phyloP scores from a whole-genome alignment of 2,888 invertebrate genomes.

The Xestobium rufovillosum region DNA sequence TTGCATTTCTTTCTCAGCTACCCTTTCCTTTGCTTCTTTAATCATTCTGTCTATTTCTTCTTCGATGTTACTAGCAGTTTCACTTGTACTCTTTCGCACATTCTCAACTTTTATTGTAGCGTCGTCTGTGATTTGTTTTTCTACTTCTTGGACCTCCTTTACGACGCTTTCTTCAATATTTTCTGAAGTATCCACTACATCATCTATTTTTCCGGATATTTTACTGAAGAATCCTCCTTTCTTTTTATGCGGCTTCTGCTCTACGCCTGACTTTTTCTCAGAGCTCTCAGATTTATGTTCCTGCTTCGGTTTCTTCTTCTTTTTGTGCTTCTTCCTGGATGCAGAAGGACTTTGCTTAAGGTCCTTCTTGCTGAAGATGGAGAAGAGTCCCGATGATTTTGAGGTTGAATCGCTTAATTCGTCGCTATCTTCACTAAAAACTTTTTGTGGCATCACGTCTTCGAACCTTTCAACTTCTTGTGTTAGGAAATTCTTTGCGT shows the following conservation, averaged over 20 bases:
- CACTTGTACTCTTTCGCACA: slow-evolving; percentile 10
- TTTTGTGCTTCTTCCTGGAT: slow-evolving; percentile 25
- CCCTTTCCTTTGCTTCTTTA: slow-evolving; percentile 1
- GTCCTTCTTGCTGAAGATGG: slow-evolving; percentile 28
- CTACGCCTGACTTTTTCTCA: neutral
- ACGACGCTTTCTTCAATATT: slow-evolving; percentile 14
- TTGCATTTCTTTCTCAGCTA: slow-evolving; percentile 4
- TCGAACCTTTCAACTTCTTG: slow-evolving; percentile 4
- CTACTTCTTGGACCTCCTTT: slow-evolving; percentile 1
- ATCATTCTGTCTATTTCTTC: no score
- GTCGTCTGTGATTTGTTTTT: slow-evolving; percentile 12
- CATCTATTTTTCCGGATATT: slow-evolving; percentile 6
- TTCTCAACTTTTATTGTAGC: slow-evolving; percentile 17
- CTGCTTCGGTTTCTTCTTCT: slow-evolving; percentile 24
- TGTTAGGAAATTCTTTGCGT: slow-evolving; percentile 6
- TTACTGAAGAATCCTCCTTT: slow-evolving; percentile 18
- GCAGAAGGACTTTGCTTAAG: slow-evolving; percentile 24
- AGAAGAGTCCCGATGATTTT: slow-evolving; percentile 26
- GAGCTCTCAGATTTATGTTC: slow-evolving; percentile 15
- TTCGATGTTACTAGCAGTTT: neutral
- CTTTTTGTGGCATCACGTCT: neutral
- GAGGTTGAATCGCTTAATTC: slow-evolving; percentile 18
- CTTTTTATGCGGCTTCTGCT: slow-evolving; percentile 16
- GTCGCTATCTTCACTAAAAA: slow-evolving; percentile 3
- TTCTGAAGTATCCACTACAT: slow-evolving; percentile 20